These are phyloP conservation scores for Esox masquinongy DNA, from an alignment of 2,797 vertebrate species.

Conservation along the genomic window DNA sequence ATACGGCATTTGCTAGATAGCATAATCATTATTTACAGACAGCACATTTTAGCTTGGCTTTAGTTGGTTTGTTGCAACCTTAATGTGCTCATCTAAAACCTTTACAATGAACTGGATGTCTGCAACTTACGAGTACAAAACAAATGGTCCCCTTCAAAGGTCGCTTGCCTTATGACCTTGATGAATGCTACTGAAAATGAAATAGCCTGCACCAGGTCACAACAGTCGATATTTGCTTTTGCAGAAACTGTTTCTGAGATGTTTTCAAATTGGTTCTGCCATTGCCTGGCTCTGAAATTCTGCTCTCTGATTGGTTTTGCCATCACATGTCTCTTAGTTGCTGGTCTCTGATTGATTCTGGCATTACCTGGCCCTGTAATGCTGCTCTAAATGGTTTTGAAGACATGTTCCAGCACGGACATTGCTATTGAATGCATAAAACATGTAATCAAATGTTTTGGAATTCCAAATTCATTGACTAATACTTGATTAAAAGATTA, in stretches of 20 bases:
- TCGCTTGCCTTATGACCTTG: neutral
- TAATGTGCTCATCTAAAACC: neutral
- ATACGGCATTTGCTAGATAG: too few relatives aligned
- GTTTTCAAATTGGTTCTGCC: neutral
- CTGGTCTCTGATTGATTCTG: too few relatives aligned
- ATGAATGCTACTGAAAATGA: neutral
- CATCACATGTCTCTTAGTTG: too few relatives aligned
- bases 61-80: conserved; percentile 13
- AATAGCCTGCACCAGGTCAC: neutral
- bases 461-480: too few relatives aligned
- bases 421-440: too few relatives aligned
- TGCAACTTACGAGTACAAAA: neutral
- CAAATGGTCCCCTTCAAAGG: neutral
- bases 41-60: conserved; percentile 5
- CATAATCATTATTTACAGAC: neutral
- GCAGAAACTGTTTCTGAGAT: too few relatives aligned
- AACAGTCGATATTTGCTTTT: too few relatives aligned
- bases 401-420: too few relatives aligned
- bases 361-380: neutral
- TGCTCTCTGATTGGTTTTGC: neutral
- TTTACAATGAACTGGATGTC: neutral
- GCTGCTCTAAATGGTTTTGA: too few relatives aligned
- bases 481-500: too few relatives aligned
- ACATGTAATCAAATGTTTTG: too few relatives aligned
- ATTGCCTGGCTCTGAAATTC: neutral